Evolutionary conservation across 2,113 vertebrate species (phyloP).

Genomic region (Serilophus lunatus): DNA sequence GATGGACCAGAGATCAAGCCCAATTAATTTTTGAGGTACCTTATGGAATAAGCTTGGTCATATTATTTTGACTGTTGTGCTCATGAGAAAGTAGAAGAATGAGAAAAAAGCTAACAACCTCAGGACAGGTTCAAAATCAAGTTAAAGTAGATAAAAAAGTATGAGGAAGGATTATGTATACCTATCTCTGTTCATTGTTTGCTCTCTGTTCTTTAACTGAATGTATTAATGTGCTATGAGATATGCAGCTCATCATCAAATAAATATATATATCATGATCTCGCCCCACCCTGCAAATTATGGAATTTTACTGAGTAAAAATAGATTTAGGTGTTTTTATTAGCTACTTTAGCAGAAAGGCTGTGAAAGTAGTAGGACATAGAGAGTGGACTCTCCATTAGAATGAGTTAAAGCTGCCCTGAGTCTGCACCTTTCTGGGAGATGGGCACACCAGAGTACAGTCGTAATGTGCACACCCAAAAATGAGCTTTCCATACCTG

Average conservation of each 20-base stretch:
- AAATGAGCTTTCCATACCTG: background rate
- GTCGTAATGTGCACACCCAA: background rate
- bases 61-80: background rate
- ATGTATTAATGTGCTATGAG: background rate
- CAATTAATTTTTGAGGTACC: background rate
- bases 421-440: background rate
- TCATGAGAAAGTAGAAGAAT: background rate
- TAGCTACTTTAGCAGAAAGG: background rate
- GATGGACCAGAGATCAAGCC: background rate
- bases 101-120: background rate
- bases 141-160: background rate
- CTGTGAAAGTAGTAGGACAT: background rate
- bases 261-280: background rate
- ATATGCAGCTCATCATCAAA: background rate
- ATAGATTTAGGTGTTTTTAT: background rate
- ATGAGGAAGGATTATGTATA: background rate
- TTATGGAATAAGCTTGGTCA: rapidly evolving
- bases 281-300: background rate
- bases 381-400: background rate
- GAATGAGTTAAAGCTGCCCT: background rate
- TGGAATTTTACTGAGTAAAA: background rate
- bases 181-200: background rate
- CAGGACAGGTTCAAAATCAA: background rate
- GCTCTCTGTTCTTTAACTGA: background rate
- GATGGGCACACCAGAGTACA: background rate